These are phyloP conservation scores for Chrysotoxum bicinctum DNA, from an alignment of 2,888 invertebrate genomes.

Conservation along the genomic window DNA sequence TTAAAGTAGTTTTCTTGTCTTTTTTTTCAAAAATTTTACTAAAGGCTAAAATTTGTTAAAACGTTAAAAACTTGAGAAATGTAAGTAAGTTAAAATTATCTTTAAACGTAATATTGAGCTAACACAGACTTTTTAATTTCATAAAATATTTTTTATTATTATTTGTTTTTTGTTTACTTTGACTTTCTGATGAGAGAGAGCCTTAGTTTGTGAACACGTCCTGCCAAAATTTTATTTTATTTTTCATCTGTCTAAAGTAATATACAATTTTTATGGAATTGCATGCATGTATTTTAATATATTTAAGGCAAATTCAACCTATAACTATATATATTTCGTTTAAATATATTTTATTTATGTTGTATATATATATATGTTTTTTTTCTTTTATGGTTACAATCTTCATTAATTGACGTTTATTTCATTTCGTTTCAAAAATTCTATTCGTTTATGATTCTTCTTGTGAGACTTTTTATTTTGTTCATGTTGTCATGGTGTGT, in stretches of 20 bases:
- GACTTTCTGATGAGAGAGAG: constrained; percentile 39
- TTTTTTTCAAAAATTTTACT: constrained; percentile 18
- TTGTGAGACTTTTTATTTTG: constrained; percentile 54
- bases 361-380: constrained; percentile 39
- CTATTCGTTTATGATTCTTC: constrained; percentile 61
- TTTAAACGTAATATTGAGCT: constrained; percentile 65
- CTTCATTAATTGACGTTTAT: constrained; percentile 67
- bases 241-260: constrained; percentile 42
- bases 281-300: constrained; percentile 57
- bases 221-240: constrained; percentile 35
- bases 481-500: constrained; percentile 20
- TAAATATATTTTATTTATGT: constrained; percentile 44
- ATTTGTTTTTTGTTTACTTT: constrained; percentile 17
- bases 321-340: constrained; percentile 41
- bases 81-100: constrained; percentile 22
- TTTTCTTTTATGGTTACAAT: constrained; percentile 64
- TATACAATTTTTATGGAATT: constrained; percentile 59
- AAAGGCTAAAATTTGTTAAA: constrained; percentile 44
- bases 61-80: constrained; percentile 55
- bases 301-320: constrained; percentile 72
- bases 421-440: constrained; percentile 66
- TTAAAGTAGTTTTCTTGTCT: constrained; percentile 17
- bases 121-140: constrained; percentile 69
- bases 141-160: constrained; percentile 27
- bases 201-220: constrained; percentile 55